These are phyloP conservation scores for Calonectris borealis DNA, from an alignment of 2,113 vertebrate genomes.

Conservation along the genomic window DNA sequence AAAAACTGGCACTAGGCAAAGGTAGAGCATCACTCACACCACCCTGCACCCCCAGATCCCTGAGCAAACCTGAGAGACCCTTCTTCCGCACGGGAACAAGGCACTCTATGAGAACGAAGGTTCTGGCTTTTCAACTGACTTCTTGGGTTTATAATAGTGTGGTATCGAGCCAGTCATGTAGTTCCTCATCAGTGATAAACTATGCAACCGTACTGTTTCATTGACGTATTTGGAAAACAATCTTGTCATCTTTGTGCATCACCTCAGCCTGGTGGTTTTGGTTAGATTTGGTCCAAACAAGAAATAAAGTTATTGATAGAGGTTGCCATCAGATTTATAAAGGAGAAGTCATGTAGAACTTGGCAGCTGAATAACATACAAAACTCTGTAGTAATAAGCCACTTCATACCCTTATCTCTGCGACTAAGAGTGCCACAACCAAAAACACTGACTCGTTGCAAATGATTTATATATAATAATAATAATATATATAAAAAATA, in stretches of 20 bases:
- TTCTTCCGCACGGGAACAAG: too few relatives aligned
- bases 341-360: not conserved
- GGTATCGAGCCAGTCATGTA: not conserved
- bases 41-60: not conserved
- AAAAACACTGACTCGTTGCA: not conserved
- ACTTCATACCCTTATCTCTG: not conserved
- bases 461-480: not conserved
- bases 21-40: not conserved
- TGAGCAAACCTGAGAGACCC: not conserved
- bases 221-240: not conserved
- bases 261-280: not conserved
- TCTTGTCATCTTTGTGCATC: not conserved
- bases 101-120: rapidly evolving
- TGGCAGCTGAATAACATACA: not conserved
- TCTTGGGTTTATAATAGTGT: too few relatives aligned
- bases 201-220: too few relatives aligned
- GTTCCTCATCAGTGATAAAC: not conserved
- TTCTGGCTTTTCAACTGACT: not conserved
- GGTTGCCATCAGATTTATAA: not conserved
- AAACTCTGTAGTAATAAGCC: not conserved
- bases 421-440: not conserved
- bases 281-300: not conserved
- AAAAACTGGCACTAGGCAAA: not conserved
- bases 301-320: not conserved
- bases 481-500: too few relatives aligned